Conservation (phyloP, 2,113 vertebrate species). For the Scophthalmus maximus region DNA sequence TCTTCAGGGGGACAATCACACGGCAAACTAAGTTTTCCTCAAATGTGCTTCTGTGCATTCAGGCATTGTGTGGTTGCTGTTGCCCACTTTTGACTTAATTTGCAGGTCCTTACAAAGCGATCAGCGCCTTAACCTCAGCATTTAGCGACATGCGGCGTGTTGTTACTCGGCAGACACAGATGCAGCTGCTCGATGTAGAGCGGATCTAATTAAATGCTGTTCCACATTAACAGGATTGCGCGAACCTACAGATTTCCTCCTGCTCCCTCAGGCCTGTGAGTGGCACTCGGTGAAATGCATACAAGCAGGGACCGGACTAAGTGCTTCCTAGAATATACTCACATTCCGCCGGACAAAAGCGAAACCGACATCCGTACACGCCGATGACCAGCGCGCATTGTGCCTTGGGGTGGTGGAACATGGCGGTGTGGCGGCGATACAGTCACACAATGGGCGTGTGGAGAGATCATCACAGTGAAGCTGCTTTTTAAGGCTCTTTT, state of each 20-base stretch:
- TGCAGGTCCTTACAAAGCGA: conserved; percentile 28
- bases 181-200: conserved; percentile 64
- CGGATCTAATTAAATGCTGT: conserved; percentile 85
- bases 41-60: background rate
- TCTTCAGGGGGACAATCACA: background rate
- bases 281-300: conserved; percentile 80
- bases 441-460: conserved; percentile 51
- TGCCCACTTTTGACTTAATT: background rate
- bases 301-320: conserved; percentile 71
- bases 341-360: conserved; percentile 65
- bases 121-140: conserved; percentile 14
- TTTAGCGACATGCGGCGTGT: conserved; percentile 46
- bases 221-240: conserved; percentile 85
- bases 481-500: conserved; percentile 49
- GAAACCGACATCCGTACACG: conserved; percentile 71
- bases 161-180: conserved; percentile 39
- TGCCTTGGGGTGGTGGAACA: conserved; percentile 63
- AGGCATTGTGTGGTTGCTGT: conserved; percentile 15
- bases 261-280: conserved; percentile 72
- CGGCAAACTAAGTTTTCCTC: conserved; percentile 23
- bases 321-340: conserved; percentile 70
- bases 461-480: conserved; percentile 27
- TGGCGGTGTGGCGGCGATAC: conserved; percentile 52
- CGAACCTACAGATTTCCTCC: conserved; percentile 68
- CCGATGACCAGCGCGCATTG: conserved; percentile 65